phyloP scores from a whole-genome alignment of 2,888 invertebrate genomes.

The Neocrepidodera transversa region DNA sequence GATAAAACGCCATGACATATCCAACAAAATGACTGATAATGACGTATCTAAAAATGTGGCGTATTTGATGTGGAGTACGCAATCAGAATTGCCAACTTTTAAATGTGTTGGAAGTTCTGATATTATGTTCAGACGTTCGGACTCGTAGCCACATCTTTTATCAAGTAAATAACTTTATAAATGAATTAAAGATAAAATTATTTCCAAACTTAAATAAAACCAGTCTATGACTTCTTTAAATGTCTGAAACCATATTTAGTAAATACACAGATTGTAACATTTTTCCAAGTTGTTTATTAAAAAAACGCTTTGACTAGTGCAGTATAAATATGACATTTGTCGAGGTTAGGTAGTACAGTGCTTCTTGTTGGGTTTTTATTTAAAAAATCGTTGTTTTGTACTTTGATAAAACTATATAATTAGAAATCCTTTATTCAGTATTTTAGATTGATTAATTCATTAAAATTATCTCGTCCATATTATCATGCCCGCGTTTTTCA shows the following conservation, averaged over 20 bases:
- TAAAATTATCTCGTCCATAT: conserved; percentile 38
- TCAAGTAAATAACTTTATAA: background rate
- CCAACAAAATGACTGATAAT: too few relatives aligned
- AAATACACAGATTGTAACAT: background rate
- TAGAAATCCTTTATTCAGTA: conserved; percentile 37
- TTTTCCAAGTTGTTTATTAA: background rate
- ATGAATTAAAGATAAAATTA: background rate
- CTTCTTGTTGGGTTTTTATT: conserved; percentile 44
- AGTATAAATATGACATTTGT: conserved; percentile 47
- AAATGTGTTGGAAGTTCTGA: too few relatives aligned
- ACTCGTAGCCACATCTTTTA: background rate
- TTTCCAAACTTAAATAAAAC: background rate
- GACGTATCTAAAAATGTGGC: too few relatives aligned
- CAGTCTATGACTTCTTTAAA: background rate
- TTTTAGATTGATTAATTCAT: conserved; percentile 20
- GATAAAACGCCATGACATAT: too few relatives aligned
- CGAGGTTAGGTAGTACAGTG: conserved; percentile 53
- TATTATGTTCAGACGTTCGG: too few relatives aligned
- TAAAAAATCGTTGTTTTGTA: conserved; percentile 35
- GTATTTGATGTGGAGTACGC: too few relatives aligned
- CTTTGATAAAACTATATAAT: conserved; percentile 40
- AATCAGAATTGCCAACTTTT: too few relatives aligned
- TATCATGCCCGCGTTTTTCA: conserved; percentile 49
- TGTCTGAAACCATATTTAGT: background rate
- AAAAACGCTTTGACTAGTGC: conserved; percentile 23